Percentiles rank a stretch among this genome's conserved stretches.
These are phyloP conservation scores for Drosophila ercepeae DNA, from an alignment of 1,140 invertebrate species.

Conservation along the genomic window DNA sequence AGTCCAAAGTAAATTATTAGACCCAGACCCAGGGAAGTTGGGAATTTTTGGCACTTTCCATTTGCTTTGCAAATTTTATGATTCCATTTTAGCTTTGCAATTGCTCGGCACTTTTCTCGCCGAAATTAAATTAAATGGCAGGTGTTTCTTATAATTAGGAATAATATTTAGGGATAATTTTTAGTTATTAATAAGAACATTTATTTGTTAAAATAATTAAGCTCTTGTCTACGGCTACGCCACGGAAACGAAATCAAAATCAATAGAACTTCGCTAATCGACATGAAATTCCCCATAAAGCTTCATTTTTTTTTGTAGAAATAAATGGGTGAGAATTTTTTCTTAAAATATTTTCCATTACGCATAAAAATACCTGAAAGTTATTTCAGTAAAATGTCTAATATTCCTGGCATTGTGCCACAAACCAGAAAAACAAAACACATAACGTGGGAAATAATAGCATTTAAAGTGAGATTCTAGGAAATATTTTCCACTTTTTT, in stretches of 20 bases:
- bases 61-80: constrained; percentile 76
- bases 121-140: constrained; percentile 51
- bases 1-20: constrained; percentile 34
- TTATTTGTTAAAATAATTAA: too few species aligned
- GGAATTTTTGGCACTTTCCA: constrained; percentile 59
- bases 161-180: not conserved
- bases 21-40: constrained; percentile 12
- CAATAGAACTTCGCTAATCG: too few species aligned
- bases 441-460: constrained; percentile 25
- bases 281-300: too few species aligned
- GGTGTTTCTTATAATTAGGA: not conserved
- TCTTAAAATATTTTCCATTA: too few species aligned
- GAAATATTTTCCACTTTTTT: constrained; percentile 22
- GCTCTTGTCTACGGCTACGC: too few species aligned
- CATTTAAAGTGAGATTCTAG: constrained; percentile 47
- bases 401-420: too few species aligned
- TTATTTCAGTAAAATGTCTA: too few species aligned
- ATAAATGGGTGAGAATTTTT: too few species aligned
- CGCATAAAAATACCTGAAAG: too few species aligned
- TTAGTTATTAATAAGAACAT: not conserved
- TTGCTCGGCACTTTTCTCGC: constrained; percentile 22
- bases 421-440: not conserved
- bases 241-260: too few species aligned
- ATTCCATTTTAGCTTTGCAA: constrained; percentile 55
- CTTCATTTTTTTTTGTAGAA: too few species aligned